These are phyloP conservation scores for Melipona bicolor DNA, from an alignment of 2,888 invertebrate genomes.

Conservation along the genomic window DNA sequence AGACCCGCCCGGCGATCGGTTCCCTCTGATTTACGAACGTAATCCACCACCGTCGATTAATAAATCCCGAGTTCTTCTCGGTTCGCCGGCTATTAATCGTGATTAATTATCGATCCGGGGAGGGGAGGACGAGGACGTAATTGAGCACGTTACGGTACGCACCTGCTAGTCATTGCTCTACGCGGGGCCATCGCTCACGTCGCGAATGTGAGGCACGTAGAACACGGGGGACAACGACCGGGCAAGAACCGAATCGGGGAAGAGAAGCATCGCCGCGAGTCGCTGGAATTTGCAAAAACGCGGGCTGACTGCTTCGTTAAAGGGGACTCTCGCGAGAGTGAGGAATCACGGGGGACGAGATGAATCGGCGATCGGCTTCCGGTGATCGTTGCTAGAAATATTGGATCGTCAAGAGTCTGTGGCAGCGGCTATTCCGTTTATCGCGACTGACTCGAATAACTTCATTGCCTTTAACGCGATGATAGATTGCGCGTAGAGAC, in stretches of 20 bases:
- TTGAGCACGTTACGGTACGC: slow-evolving; percentile 65
- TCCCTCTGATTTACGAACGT: slow-evolving; percentile 55
- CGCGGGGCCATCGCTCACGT: slow-evolving; percentile 71
- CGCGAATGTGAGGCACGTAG: slow-evolving; percentile 69
- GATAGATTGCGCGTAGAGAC: background rate
- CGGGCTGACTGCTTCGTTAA: slow-evolving; percentile 70
- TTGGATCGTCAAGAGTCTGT: background rate
- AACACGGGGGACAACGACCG: slow-evolving; percentile 24
- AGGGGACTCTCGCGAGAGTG: background rate
- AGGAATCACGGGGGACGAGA: slow-evolving; percentile 6
- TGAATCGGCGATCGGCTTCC: background rate
- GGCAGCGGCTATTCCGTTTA: background rate
- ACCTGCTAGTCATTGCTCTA: slow-evolving; percentile 54
- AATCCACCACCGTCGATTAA: slow-evolving; percentile 49
- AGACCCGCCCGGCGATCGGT: slow-evolving; percentile 5
- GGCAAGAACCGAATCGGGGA: slow-evolving; percentile 40
- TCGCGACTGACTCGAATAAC: no score
- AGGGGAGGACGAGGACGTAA: slow-evolving; percentile 58
- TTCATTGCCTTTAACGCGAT: background rate
- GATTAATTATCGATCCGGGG: slow-evolving; percentile 71
- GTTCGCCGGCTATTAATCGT: slow-evolving; percentile 69
- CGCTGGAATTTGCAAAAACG: slow-evolving; percentile 46
- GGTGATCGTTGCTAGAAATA: background rate
- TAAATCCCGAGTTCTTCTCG: slow-evolving; percentile 56
- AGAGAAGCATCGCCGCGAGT: slow-evolving; percentile 38